Evolutionary conservation across 1,140 invertebrate genomes (phyloP).

Genomic region (Pantala flavescens): DNA sequence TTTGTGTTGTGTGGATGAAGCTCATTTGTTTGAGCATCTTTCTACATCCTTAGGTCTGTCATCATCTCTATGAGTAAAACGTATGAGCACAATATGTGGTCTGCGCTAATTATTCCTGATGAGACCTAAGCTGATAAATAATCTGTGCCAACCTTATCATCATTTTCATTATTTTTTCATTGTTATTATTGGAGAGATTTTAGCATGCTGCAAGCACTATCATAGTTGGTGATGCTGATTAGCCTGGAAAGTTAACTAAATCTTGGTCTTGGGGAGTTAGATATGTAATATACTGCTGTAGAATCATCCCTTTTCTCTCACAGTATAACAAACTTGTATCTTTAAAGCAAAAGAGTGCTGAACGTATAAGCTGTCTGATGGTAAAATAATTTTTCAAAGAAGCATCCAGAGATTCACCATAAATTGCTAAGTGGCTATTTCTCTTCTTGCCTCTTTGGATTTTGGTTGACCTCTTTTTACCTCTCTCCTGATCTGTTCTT

Average conservation of each 20-base stretch:
- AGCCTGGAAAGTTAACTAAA: not conserved
- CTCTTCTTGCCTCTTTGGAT: not conserved
- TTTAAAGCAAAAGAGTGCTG: not conserved
- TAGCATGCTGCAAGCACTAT: not conserved
- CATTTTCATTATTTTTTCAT: not conserved
- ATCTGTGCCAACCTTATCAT: not conserved
- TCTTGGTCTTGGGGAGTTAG: not conserved
- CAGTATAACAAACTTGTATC: not conserved
- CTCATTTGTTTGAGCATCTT: too few relatives aligned
- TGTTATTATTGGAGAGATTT: not conserved
- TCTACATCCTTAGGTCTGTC: too few relatives aligned
- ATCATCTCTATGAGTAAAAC: not conserved
- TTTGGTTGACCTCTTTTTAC: not conserved
- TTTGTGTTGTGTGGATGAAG: too few relatives aligned
- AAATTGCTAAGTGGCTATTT: not conserved
- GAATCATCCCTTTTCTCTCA: conserved; percentile 9
- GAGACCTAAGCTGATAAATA: not conserved
- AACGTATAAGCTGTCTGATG: not conserved
- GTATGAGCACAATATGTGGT: not conserved
- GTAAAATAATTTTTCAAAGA: conserved; percentile 4
- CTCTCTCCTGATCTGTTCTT: not conserved
- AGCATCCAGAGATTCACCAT: not conserved
- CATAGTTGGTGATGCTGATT: conserved; percentile 5
- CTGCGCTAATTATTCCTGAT: not conserved
- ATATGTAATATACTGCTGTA: conserved; percentile 5